Base-by-base conservation (phyloP, 2,113 vertebrate genomes). In the Microtus montanus region DNA sequence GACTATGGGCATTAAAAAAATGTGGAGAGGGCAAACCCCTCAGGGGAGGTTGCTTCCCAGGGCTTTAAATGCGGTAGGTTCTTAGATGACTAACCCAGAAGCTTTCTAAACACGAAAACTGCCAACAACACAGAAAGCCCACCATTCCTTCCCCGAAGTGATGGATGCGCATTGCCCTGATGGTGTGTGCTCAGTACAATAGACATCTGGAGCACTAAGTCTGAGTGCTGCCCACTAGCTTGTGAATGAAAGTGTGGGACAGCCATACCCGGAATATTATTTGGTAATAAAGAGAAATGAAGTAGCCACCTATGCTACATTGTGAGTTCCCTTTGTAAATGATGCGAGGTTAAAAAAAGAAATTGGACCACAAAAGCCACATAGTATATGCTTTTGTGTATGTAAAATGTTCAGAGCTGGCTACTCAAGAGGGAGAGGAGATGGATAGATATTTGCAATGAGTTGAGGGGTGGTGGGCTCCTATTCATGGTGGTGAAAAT, bases 311-410 rank as follows among this genome's bases (percentile, higher is more conserved):
- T 5, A 0, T 2, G 12, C 26, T 30, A 15, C 1, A 1, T 5
- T 2, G 17, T 1, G 63, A 52, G 22, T 0, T 30, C 11, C 5
- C 70, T 17, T 38, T 33, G 82, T 13, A 38, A 38, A 3, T 33
- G 5, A n/a, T 4, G 24, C 8, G 11, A 15, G 26, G 30, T 54
- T 52, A 68, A 49, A 77, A 74, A 20, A 58, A 58, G 15, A 30
- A 12, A 3, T 19, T 1, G 8, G 33, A 26, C 52, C 19, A 26
- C 7, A 35, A 12, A 44, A 35, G 10, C 14, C 61, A 38, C 10
- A 7, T 5, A 0, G 0, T 14, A 1, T 11, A 0, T 4, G 15
- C 44, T 22, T 92, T 17, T 1, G 1, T 58, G 26, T 41, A 20
- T 20, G 12, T 2, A 20, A 28, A 54, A 74, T 7, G 52, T n/a